These are phyloP conservation scores for Dipodomys stephensi DNA, from an alignment of 2,113 vertebrate genomes.

Conservation along the genomic window DNA sequence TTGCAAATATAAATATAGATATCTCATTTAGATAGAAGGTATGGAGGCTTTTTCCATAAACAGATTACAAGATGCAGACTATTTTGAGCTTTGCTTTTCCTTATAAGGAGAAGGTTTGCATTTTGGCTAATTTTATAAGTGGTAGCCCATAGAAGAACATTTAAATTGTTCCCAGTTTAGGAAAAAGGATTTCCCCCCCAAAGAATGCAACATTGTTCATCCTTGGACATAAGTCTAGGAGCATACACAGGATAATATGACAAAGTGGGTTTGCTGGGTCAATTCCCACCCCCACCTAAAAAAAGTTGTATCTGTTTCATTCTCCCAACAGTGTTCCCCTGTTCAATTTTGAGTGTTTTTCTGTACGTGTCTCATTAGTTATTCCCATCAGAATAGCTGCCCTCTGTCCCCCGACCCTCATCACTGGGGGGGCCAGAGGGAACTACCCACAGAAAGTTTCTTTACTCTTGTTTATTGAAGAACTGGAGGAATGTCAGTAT, in stretches of 20 bases:
- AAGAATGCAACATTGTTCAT: constrained; percentile 57
- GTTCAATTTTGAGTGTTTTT: constrained; percentile 43
- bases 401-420: not conserved
- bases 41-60: not conserved
- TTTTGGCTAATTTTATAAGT: not conserved
- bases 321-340: constrained; percentile 64
- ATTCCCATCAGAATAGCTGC: constrained; percentile 57
- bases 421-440: not conserved
- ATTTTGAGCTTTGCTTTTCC: constrained; percentile 20
- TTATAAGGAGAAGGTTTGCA: not conserved
- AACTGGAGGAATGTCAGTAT: constrained; percentile 67
- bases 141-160: not conserved
- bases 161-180: constrained; percentile 40
- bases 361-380: constrained; percentile 49
- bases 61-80: not conserved
- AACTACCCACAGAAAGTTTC: constrained; percentile 64
- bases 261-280: constrained; percentile 30
- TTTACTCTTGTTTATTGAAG: constrained; percentile 74
- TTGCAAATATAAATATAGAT: not conserved
- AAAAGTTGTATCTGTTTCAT: constrained; percentile 29
- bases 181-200: not conserved
- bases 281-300: not conserved
- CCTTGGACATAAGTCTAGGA: not conserved
- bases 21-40: not conserved
- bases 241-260: not conserved